A percentile compares a stretch with the other conserved stretches of the same genome.
Evolutionary conservation across 1,140 invertebrate species (phyloP).

Genomic region (Medauroidea extradentata): DNA sequence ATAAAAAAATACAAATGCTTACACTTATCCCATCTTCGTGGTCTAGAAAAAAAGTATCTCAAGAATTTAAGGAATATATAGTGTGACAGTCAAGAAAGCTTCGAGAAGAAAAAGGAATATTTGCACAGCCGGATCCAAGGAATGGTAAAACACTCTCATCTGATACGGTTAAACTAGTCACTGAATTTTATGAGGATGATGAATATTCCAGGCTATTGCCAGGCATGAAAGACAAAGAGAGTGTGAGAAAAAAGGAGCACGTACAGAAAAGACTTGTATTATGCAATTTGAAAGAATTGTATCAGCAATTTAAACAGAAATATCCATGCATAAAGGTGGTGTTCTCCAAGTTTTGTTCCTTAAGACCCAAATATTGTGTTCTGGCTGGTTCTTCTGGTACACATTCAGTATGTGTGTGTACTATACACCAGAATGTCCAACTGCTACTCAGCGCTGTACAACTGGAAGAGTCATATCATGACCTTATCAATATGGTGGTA

Average conservation of each 20-base stretch:
- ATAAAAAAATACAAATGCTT: conserved; percentile 8
- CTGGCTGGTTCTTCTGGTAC: conserved; percentile 12
- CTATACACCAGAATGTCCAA: conserved; percentile 16
- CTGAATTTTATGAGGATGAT: conserved; percentile 20
- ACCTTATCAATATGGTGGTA: conserved; percentile 11
- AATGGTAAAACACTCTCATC: conserved; percentile 11
- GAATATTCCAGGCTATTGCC: conserved; percentile 16
- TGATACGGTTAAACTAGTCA: conserved; percentile 12
- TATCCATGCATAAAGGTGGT: conserved; percentile 5
- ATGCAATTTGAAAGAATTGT: conserved; percentile 8
- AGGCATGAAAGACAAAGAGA: conserved; percentile 4
- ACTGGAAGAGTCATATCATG: conserved; percentile 15
- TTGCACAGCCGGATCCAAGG: conserved; percentile 9
- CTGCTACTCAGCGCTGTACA: conserved; percentile 9
- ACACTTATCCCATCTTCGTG: conserved; percentile 12
- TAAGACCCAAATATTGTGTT: conserved; percentile 16
- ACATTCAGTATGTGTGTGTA: conserved; percentile 14
- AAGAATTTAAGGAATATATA: conserved; percentile 5
- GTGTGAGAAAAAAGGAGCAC: not conserved
- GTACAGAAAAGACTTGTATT: not conserved
- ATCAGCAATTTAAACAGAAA: conserved; percentile 2
- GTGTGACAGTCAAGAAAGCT: conserved; percentile 9
- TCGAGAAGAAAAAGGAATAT: conserved; percentile 13
- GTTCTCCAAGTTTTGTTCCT: conserved; percentile 13
- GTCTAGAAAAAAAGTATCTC: conserved; percentile 7